These are phyloP conservation scores for Caenorhabditis drosophilae DNA, from an alignment of 2,888 invertebrate species.

Conservation along the genomic window DNA sequence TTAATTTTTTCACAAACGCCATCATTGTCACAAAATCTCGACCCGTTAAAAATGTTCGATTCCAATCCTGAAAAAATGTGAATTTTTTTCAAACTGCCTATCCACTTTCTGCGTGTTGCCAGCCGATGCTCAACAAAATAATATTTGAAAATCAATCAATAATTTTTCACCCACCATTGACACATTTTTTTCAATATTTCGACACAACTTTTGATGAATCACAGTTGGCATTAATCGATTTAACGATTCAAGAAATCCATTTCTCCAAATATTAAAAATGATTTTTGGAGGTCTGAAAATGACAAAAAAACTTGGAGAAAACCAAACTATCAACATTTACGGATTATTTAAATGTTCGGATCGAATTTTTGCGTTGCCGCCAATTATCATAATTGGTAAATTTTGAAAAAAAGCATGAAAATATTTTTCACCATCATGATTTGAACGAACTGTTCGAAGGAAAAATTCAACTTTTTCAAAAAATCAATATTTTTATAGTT, in stretches of 20 bases:
- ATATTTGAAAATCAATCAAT: conserved; percentile 1
- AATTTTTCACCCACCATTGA: not conserved
- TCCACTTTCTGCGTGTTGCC: not conserved
- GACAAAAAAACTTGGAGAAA: not conserved
- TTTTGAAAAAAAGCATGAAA: conserved; percentile 13
- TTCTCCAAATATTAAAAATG: not conserved
- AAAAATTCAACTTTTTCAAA: not conserved
- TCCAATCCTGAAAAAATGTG: not conserved
- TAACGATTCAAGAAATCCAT: not conserved
- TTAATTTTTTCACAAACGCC: not conserved
- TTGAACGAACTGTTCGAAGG: conserved; percentile 18
- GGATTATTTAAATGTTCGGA: not conserved
- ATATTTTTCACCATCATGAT: conserved; percentile 10
- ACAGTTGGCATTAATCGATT: not conserved
- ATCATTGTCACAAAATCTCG: not conserved
- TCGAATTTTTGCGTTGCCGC: conserved; percentile 9
- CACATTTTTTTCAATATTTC: not conserved
- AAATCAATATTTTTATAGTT: not conserved
- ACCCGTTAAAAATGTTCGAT: not conserved
- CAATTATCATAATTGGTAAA: conserved; percentile 16
- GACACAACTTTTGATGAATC: not conserved
- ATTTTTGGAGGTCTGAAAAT: not conserved
- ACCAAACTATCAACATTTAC: not conserved
- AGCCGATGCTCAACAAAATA: not conserved
- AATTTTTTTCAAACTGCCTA: not conserved